Evolutionary conservation across 2,888 invertebrate species (phyloP), one percentile per base, ranked within the genome.

Genomic region (Himalopsyche anomala): DNA sequence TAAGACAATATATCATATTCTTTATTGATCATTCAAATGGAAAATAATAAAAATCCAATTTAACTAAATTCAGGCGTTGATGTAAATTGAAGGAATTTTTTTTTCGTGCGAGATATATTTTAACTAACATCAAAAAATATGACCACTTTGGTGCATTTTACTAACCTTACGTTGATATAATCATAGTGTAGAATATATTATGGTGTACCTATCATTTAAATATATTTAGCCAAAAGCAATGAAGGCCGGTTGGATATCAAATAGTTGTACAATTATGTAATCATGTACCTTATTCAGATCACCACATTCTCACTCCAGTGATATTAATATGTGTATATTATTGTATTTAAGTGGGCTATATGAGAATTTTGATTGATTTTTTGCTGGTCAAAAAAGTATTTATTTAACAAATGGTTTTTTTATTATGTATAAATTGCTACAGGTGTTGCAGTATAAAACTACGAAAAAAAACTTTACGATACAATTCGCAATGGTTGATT

Each of bases 231-330:
- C 74, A 36, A 12, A 36, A 74, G 74, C 36, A 38, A 74, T 74
- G 74, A 74, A 74, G 74, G 74, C 38, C 74, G 36, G 2, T 36
- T 74, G 4, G 74, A 36, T 36, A 12, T 62, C 28, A 74, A 74
- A 74, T 62, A 62, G 19, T 62, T 62, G 38, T 74, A 38, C 51
- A 51, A 4, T 74, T 74, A 74, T 74, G 38, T 38, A 74, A 74
- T 19, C 51, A 15, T 74, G 74, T 36, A 74, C 36, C n/a, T 36
- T 74, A 74, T 74, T 74, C 28, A 74, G 28, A 74, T 74, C 74
- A 74, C 28, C 38, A 36, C 36, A 62, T 62, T 62, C n/a, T 62
- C 28, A 62, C 28, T 62, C 62, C 15, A 74, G 38, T 74, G 15
- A 74, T 74, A 74, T 36, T 74, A 12, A 38, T 74, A 12, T 36